Evolutionary conservation across 2,113 vertebrate genomes (phyloP).

Genomic region (Oryzias melastigma): DNA sequence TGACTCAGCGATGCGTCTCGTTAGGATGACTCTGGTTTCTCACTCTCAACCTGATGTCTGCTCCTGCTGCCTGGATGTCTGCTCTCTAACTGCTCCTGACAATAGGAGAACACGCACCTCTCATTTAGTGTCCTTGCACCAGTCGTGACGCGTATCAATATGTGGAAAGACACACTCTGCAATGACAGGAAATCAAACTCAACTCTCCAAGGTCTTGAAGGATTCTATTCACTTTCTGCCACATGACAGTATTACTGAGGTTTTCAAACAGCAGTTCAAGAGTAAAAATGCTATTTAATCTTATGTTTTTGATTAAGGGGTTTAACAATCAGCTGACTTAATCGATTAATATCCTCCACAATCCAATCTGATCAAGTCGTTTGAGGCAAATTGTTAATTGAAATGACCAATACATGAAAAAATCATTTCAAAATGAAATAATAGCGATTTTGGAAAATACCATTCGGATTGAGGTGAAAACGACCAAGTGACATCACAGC

Average conservation of each 20-base stretch:
- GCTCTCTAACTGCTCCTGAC: slow-evolving; percentile 50
- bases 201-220: slow-evolving; percentile 55
- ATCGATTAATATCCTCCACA: too few relatives aligned
- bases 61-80: slow-evolving; percentile 54
- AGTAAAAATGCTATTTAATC: slow-evolving; percentile 1
- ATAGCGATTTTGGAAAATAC: too few relatives aligned
- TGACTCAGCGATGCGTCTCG: slow-evolving; percentile 24
- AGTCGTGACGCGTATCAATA: slow-evolving; percentile 54
- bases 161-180: slow-evolving; percentile 54
- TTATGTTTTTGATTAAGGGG: too few relatives aligned
- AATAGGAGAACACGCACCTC: slow-evolving; percentile 36
- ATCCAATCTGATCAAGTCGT: too few relatives aligned
- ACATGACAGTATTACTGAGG: slow-evolving; percentile 63
- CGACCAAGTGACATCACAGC: too few relatives aligned
- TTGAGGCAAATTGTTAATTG: too few relatives aligned
- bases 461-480: too few relatives aligned
- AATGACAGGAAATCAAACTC: slow-evolving; percentile 40
- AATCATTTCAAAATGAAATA: too few relatives aligned
- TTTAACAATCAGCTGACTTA: too few relatives aligned
- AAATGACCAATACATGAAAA: too few relatives aligned
- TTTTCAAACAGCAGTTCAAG: slow-evolving; percentile 53
- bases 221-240: slow-evolving; percentile 55
- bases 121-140: slow-evolving; percentile 60
- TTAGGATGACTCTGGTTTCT: slow-evolving; percentile 53
- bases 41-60: slow-evolving; percentile 47